Base-by-base conservation (phyloP, 2,888 invertebrate genomes). In the Orgyia antiqua region DNA sequence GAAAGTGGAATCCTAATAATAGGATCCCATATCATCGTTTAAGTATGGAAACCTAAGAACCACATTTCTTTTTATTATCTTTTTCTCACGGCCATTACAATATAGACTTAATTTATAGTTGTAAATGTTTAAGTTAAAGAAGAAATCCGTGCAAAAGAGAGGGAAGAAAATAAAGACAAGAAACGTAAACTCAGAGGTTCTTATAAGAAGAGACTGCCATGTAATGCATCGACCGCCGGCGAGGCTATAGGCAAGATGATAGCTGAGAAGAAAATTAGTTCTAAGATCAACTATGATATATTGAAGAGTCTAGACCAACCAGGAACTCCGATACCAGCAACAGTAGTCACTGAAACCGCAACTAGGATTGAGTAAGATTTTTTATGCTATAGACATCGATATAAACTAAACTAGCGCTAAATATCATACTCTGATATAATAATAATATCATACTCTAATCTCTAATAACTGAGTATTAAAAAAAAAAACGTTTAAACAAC, bases 201-300 rank as follows among this genome's bases (percentile, higher is more conserved):
- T 0, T 82, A 84, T 32, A 89, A 89, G 52, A 90, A 90, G 60
- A 90, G 91, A 51, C 83, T 82, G 12, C 79, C 88, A 2, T 87
- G 89, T 24, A 89, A 88, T 19, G 92, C 92, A 1, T 91, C 93
- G 0, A 91, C 91, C 0, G 89, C 90, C 32, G 95, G 94, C 2
- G 98, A 98, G 78, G 98, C 98, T 0, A 96, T 99, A 25, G 96
- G 96, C 68, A 97, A 97, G 79, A 97, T 99, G 91, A 83, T 99
- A 10, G 95, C 83, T 49, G 98, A 98, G 68, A 97, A 97, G 78
- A 95, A 95, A 66, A 93, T 99, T 45, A 99, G 99, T 2, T 92
- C 91, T 3, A 99, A 99, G 88, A 98, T 99, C 32, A 98, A 99
- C 78, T 99, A 99, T 64, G 98, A 99, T 52, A 98, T 98, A 20